A percentile compares a stretch with the other conserved stretches of the same genome.
Conservation (phyloP, 2,113 vertebrate species). For the Bettongia penicillata region DNA sequence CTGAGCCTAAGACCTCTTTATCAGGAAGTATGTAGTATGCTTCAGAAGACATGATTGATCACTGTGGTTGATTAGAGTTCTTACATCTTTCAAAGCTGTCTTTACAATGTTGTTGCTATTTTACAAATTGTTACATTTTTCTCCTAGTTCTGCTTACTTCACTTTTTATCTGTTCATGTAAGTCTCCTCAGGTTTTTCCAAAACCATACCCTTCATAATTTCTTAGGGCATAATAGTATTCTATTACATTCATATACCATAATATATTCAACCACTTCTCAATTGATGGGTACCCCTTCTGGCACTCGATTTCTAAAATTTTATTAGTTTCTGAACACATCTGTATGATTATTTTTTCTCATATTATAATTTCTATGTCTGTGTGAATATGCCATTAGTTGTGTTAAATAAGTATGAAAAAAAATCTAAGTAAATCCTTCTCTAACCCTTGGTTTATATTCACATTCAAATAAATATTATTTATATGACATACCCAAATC, state of each 20-base stretch:
- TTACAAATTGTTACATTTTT: neutral
- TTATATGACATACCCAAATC: neutral
- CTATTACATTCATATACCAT: too few species aligned
- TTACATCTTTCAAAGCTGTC: neutral
- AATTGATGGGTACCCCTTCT: neutral
- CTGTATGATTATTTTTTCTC: slow-evolving; percentile 9
- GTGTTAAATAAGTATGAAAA: neutral
- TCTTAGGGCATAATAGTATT: neutral
- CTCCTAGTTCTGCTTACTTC: neutral
- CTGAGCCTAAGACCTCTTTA: neutral
- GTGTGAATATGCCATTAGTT: neutral
- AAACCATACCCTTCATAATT: neutral
- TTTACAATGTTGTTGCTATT: neutral
- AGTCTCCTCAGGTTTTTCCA: neutral
- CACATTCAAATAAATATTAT: slow-evolving; percentile 41
- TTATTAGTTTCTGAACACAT: neutral
- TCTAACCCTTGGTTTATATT: neutral
- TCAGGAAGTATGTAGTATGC: neutral
- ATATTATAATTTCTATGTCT: slow-evolving; percentile 15
- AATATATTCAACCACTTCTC: too few species aligned
- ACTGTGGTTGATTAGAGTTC: neutral
- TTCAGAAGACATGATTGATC: neutral
- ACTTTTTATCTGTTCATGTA: neutral
- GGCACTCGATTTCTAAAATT: neutral
- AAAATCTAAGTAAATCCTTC: neutral